Evolutionary conservation across 2,113 vertebrate genomes (phyloP).

Genomic region (Passer domesticus): DNA sequence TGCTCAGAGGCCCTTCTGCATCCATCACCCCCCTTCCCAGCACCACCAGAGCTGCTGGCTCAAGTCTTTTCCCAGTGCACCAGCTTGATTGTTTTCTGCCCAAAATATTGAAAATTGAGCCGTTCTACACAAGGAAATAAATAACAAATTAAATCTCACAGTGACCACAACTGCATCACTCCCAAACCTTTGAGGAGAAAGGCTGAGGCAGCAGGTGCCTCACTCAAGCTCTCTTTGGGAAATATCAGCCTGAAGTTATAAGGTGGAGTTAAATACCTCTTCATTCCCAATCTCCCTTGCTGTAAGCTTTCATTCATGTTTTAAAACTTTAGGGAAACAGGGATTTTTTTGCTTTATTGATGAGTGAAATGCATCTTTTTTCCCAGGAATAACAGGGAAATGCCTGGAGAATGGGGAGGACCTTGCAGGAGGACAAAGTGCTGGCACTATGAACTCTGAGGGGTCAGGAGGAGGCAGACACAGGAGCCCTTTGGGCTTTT

Average conservation of each 20-base stretch:
- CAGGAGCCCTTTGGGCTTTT: neutral
- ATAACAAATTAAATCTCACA: neutral
- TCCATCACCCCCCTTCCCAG: neutral
- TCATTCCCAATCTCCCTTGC: neutral
- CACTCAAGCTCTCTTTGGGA: neutral
- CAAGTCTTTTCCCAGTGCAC: neutral
- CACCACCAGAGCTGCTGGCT: neutral
- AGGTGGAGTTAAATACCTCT: neutral
- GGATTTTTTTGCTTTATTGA: neutral
- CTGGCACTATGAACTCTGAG: neutral
- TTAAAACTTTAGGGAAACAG: neutral
- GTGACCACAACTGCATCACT: neutral
- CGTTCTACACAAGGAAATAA: neutral
- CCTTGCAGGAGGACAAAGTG: neutral
- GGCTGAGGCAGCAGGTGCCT: neutral
- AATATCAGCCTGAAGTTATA: neutral
- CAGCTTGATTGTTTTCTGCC: neutral
- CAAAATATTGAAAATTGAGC: neutral
- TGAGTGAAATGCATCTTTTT: neutral
- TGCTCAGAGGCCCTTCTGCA: neutral
- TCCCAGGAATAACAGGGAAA: neutral
- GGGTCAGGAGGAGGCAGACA: neutral
- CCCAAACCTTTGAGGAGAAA: neutral
- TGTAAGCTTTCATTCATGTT: neutral
- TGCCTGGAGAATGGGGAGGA: neutral